phyloP scores from a whole-genome alignment of 2,113 vertebrate species.

The Proterorhinus semilunaris region DNA sequence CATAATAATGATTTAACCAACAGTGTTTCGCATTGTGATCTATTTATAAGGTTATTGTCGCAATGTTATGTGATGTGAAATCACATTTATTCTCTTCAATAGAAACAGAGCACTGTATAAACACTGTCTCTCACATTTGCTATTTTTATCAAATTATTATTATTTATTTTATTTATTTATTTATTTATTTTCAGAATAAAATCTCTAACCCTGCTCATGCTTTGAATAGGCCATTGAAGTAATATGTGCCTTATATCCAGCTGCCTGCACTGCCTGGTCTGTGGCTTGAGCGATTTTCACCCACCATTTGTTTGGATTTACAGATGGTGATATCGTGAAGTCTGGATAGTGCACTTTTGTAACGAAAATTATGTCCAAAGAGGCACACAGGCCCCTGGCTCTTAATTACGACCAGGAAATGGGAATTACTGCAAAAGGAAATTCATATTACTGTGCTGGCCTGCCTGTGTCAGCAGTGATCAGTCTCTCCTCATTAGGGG shows the following conservation, averaged over 20 bases:
- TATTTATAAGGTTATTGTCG: no score
- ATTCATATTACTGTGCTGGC: conserved; percentile 59
- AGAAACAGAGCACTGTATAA: no score
- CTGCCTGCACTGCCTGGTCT: conserved; percentile 8
- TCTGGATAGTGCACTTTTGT: conserved; percentile 37
- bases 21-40: no score
- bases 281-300: conserved; percentile 48
- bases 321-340: conserved; percentile 39
- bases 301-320: conserved; percentile 41
- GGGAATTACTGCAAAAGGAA: conserved; percentile 65
- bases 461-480: conserved; percentile 58
- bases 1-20: no score
- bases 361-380: conserved; percentile 7
- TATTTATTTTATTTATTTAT: conserved; percentile 12
- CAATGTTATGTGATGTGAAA: no score
- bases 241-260: conserved; percentile 21
- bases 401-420: conserved; percentile 66
- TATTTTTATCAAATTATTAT: no score
- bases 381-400: conserved; percentile 28
- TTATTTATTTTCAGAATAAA: not conserved
- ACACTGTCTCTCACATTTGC: no score
- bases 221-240: conserved; percentile 27
- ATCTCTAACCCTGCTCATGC: conserved; percentile 30
- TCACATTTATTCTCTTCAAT: no score
- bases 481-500: conserved; percentile 67